These are phyloP conservation scores for Spodoptera picta DNA, from an alignment of 2,888 invertebrate genomes.

Conservation along the genomic window DNA sequence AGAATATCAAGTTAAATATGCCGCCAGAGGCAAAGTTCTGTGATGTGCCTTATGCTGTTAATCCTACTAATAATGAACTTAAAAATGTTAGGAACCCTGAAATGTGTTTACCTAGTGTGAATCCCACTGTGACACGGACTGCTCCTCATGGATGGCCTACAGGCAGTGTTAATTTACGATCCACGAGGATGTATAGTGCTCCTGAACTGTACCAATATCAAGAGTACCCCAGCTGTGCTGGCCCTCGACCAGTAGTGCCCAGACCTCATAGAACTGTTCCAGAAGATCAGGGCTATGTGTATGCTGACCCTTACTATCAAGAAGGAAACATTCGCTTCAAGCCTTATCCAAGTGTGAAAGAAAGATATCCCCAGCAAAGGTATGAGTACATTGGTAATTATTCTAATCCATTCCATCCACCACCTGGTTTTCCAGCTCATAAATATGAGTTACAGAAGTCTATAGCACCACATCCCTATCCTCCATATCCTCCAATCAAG, in stretches of 20 bases:
- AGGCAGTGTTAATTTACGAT: slow-evolving; percentile 70
- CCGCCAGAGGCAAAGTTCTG: slow-evolving; percentile 80
- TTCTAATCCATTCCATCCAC: slow-evolving; percentile 77
- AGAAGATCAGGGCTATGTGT: slow-evolving; percentile 75
- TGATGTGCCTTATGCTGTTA: slow-evolving; percentile 86
- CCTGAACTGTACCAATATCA: slow-evolving; percentile 80
- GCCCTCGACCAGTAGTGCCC: slow-evolving; percentile 71
- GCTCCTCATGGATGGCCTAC: slow-evolving; percentile 74
- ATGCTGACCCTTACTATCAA: slow-evolving; percentile 77
- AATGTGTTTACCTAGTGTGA: slow-evolving; percentile 74
- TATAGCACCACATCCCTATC: slow-evolving; percentile 73
- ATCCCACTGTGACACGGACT: slow-evolving; percentile 66
- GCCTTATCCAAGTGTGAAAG: slow-evolving; percentile 81
- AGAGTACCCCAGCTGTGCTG: slow-evolving; percentile 77
- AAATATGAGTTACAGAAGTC: slow-evolving; percentile 81
- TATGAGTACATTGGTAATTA: slow-evolving; percentile 84
- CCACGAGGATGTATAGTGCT: slow-evolving; percentile 73
- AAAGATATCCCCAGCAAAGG: slow-evolving; percentile 79
- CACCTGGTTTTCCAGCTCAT: slow-evolving; percentile 71
- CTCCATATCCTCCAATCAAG: slow-evolving; percentile 77
- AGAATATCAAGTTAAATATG: slow-evolving; percentile 75
- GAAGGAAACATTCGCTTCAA: slow-evolving; percentile 80
- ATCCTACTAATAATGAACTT: slow-evolving; percentile 76
- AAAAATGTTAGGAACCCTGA: slow-evolving; percentile 77
- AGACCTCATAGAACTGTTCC: slow-evolving; percentile 72